Evolutionary conservation across 1,140 invertebrate genomes (phyloP).

Genomic region (Venturia canescens): DNA sequence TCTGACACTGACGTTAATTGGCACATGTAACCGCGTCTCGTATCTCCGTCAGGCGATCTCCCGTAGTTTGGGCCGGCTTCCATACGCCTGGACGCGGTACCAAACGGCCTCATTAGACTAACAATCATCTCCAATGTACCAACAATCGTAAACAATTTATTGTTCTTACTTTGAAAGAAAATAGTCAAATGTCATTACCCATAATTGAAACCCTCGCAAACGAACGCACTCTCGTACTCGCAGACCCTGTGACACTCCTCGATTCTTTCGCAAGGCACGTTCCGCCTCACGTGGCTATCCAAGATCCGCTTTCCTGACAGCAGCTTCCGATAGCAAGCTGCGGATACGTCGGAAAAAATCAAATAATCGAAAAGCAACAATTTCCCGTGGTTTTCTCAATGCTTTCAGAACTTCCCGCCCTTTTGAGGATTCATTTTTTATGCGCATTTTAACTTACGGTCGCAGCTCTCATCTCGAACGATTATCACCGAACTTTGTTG

Average conservation of each 20-base stretch:
- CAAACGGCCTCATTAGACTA: too few relatives aligned
- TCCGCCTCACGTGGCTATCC: conserved; percentile 81
- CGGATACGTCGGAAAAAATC: conserved; percentile 59
- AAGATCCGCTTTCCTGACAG: conserved; percentile 83
- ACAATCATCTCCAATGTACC: not conserved
- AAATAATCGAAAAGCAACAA: too few relatives aligned
- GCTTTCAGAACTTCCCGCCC: too few relatives aligned
- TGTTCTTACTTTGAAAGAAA: not conserved
- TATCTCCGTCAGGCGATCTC: conserved; percentile 67
- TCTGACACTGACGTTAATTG: conserved; percentile 84
- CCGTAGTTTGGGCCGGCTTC: too few relatives aligned
- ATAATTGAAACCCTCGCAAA: conserved; percentile 90
- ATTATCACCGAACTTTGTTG: conserved; percentile 47
- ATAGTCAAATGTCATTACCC: conserved; percentile 76
- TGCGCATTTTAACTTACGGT: conserved; percentile 48
- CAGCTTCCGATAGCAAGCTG: conserved; percentile 86
- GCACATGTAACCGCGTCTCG: conserved; percentile 80
- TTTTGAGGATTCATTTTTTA: not conserved
- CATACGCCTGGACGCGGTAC: too few relatives aligned
- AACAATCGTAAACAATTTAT: not conserved
- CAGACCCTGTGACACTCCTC: conserved; percentile 87
- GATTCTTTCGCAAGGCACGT: conserved; percentile 82
- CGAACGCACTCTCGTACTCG: conserved; percentile 83
- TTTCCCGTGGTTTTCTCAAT: too few relatives aligned
- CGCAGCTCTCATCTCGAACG: conserved; percentile 51